phyloP scores from a whole-genome alignment of 2,888 invertebrate genomes.

The Lepidochitona cinerea region DNA sequence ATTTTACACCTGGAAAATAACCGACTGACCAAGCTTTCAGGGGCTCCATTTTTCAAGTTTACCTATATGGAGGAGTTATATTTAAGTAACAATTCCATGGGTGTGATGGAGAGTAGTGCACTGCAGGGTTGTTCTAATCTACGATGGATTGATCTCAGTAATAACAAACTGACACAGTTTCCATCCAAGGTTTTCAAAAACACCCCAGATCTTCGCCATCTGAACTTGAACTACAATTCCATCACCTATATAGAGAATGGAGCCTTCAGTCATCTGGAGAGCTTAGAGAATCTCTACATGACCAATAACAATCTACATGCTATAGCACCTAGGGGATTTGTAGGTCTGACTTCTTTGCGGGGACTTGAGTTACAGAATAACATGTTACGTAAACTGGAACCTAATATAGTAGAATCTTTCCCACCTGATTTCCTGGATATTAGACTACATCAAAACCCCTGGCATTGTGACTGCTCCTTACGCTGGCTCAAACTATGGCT shows the following conservation, averaged over 20 bases:
- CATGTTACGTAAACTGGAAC: conserved; percentile 42
- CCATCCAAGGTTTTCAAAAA: conserved; percentile 37
- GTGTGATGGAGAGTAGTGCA: conserved; percentile 35
- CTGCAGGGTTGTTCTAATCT: conserved; percentile 43
- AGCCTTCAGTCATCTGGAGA: not conserved
- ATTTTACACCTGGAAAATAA: conserved; percentile 53
- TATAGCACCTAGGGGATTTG: conserved; percentile 20
- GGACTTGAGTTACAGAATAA: conserved; percentile 56
- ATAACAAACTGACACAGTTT: conserved; percentile 45
- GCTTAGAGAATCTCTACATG: conserved; percentile 40
- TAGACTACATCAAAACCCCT: conserved; percentile 55
- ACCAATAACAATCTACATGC: conserved; percentile 53
- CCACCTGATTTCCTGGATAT: conserved; percentile 39
- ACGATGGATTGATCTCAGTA: conserved; percentile 43
- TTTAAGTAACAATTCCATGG: conserved; percentile 52
- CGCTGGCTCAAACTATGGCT: conserved; percentile 57
- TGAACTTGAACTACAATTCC: not conserved
- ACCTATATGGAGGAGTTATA: conserved; percentile 43
- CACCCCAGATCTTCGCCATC: conserved; percentile 34
- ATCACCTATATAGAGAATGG: not conserved
- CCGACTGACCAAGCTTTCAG: conserved; percentile 34
- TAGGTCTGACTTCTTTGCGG: conserved; percentile 21
- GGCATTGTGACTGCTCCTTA: conserved; percentile 61
- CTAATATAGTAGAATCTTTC: conserved; percentile 43
- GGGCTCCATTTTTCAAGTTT: conserved; percentile 54